Conservation (phyloP, 1,140 invertebrate genomes). For the Anagrus nilaparvatae region DNA sequence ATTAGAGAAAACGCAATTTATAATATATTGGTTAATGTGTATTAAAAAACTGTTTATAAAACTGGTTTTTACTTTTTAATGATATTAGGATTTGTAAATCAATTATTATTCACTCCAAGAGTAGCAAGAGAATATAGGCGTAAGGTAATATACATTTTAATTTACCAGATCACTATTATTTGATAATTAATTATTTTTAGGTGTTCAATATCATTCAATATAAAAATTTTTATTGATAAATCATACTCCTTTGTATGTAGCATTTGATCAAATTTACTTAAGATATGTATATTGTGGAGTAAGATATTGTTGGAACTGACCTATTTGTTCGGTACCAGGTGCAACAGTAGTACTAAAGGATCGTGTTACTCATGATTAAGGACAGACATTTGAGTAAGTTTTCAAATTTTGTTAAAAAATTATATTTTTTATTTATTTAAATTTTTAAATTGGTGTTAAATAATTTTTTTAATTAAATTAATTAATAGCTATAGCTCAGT, state of each 20-base stretch:
- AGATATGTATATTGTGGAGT: slow-evolving; percentile 87
- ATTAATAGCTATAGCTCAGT: too few relatives aligned
- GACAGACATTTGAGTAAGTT: slow-evolving; percentile 82
- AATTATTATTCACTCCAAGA: slow-evolving; percentile 68
- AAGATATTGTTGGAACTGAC: slow-evolving; percentile 88
- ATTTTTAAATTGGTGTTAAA: too few relatives aligned
- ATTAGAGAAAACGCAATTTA: slow-evolving; percentile 98
- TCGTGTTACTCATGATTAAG: slow-evolving; percentile 71
- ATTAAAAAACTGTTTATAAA: slow-evolving; percentile 92
- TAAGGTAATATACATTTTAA: slow-evolving; percentile 48
- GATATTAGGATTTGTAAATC: slow-evolving; percentile 64
- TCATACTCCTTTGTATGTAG: slow-evolving; percentile 83
- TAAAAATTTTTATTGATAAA: too few relatives aligned
- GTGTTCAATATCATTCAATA: too few relatives aligned
- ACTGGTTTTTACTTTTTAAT: slow-evolving; percentile 45
- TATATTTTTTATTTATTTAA: too few relatives aligned
- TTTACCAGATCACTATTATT: too few relatives aligned
- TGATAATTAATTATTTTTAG: too few relatives aligned
- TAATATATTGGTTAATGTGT: slow-evolving; percentile 80
- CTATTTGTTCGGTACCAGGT: slow-evolving; percentile 86
- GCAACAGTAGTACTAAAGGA: slow-evolving; percentile 77
- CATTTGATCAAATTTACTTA: slow-evolving; percentile 91
- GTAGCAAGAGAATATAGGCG: slow-evolving; percentile 67
- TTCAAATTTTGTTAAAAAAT: too few relatives aligned
- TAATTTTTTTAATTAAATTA: too few relatives aligned